phyloP scores from a whole-genome alignment of 2,797 vertebrate genomes.

The Heterohyrax brucei region DNA sequence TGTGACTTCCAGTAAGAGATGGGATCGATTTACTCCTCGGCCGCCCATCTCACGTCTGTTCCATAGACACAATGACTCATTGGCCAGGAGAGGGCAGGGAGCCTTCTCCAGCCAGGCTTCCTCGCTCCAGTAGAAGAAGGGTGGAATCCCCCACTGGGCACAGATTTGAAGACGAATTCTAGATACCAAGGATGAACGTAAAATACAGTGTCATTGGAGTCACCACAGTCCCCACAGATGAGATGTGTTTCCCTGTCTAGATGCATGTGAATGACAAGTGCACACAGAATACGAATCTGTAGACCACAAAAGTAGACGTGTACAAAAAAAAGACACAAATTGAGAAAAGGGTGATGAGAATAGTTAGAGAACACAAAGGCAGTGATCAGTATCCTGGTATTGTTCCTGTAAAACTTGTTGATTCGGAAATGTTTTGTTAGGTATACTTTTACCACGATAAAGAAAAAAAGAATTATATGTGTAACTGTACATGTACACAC shows the following conservation, averaged over 20 bases:
- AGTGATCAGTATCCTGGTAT: neutral
- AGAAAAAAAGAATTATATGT: neutral
- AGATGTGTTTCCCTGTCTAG: neutral
- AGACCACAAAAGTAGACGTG: neutral
- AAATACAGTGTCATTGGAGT: constrained; percentile 41
- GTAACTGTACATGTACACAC: neutral
- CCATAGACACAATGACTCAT: constrained; percentile 65
- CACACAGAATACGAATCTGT: neutral
- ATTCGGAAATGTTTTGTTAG: neutral
- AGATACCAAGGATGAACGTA: constrained; percentile 8
- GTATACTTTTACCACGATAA: neutral
- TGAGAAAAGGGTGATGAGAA: neutral
- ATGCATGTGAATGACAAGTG: neutral
- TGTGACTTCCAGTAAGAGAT: constrained; percentile 80
- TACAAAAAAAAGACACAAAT: neutral
- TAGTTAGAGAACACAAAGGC: neutral
- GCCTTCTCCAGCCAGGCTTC: constrained; percentile 9
- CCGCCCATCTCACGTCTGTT: constrained; percentile 62
- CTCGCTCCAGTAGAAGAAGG: constrained; percentile 12
- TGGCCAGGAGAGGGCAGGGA: neutral
- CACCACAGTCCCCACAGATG: neutral
- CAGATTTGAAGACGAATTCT: constrained; percentile 32
- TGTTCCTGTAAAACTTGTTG: neutral
- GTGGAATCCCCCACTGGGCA: neutral
- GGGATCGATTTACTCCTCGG: constrained; percentile 63